Percentiles rank a stretch among this genome's conserved stretches.
phyloP scores from a whole-genome alignment of 2,797 vertebrate genomes.

The Staurois parvus region DNA sequence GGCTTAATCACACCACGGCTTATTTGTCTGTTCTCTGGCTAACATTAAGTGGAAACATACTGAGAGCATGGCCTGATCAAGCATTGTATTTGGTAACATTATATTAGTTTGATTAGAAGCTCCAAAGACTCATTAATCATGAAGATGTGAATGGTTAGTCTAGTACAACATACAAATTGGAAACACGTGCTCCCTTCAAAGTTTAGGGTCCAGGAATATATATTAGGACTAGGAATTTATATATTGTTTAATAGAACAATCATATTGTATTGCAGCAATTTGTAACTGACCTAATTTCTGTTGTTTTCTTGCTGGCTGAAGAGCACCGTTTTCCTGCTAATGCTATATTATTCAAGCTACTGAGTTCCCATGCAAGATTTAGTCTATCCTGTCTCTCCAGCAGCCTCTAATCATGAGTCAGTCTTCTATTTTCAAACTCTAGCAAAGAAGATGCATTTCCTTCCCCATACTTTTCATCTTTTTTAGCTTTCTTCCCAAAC shows the following conservation, averaged over 20 bases:
- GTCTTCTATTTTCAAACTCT: constrained; percentile 77
- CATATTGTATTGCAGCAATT: constrained; percentile 30
- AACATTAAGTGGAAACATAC: constrained; percentile 50
- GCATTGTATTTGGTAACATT: constrained; percentile 55
- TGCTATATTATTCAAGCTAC: constrained; percentile 79
- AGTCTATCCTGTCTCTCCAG: constrained; percentile 71
- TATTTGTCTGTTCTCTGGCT: constrained; percentile 6
- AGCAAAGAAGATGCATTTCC: constrained; percentile 75
- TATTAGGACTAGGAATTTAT: background rate
- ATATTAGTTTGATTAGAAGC: constrained; percentile 57
- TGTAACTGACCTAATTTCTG: constrained; percentile 39
- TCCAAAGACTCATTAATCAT: constrained; percentile 57
- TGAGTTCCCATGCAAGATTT: constrained; percentile 79
- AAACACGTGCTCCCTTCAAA: constrained; percentile 51
- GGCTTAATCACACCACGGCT: constrained; percentile 19
- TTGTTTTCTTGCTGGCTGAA: constrained; percentile 54
- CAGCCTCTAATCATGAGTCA: constrained; percentile 75
- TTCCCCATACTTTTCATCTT: constrained; percentile 77
- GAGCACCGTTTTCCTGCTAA: constrained; percentile 75
- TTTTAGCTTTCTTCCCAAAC: constrained; percentile 79
- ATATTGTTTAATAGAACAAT: constrained; percentile 36
- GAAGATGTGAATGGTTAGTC: constrained; percentile 31
- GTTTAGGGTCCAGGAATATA: constrained; percentile 15
- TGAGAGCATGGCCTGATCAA: constrained; percentile 22
- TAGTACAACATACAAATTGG: constrained; percentile 43